Percentiles rank a stretch among this genome's conserved stretches.
Conservation (phyloP, 2,888 invertebrate species). For the Ceratothoa steindachneri region DNA sequence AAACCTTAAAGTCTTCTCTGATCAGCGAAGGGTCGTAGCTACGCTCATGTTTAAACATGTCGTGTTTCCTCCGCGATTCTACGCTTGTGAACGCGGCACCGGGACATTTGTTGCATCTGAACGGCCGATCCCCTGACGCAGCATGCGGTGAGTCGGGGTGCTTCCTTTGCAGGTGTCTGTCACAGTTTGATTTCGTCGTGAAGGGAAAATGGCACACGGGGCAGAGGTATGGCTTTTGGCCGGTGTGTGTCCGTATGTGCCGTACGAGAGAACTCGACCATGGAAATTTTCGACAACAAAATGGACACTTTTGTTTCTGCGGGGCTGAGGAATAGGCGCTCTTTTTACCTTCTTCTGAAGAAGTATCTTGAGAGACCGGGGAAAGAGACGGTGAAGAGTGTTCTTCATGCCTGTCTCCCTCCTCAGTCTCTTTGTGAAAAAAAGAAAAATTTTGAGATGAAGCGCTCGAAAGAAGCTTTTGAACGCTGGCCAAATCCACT, state of each 20-base stretch:
- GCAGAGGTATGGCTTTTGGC: conserved; percentile 92
- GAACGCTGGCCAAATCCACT: conserved; percentile 71
- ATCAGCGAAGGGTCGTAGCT: conserved; percentile 34
- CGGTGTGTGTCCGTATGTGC: conserved; percentile 91
- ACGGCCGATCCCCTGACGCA: conserved; percentile 36
- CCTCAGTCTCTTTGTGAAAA: conserved; percentile 52
- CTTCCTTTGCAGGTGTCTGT: conserved; percentile 84
- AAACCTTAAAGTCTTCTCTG: conserved; percentile 25
- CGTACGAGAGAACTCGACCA: conserved; percentile 94
- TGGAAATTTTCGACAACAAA: conserved; percentile 89
- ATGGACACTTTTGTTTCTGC: conserved; percentile 87
- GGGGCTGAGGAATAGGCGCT: conserved; percentile 93
- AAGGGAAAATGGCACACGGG: conserved; percentile 87
- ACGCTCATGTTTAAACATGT: conserved; percentile 47
- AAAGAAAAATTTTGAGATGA: conserved; percentile 63
- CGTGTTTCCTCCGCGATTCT: conserved; percentile 44
- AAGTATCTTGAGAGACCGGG: conserved; percentile 54
- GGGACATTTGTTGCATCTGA: conserved; percentile 41
- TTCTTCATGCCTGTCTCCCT: conserved; percentile 58
- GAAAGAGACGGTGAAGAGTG: conserved; percentile 53
- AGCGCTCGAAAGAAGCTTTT: conserved; percentile 72
- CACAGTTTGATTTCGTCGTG: conserved; percentile 95
- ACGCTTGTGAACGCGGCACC: conserved; percentile 44
- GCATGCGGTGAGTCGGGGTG: conserved; percentile 59
- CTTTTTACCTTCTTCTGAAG: conserved; percentile 65